Conservation (phyloP, 2,113 vertebrate species). For the Arizona elegans region DNA sequence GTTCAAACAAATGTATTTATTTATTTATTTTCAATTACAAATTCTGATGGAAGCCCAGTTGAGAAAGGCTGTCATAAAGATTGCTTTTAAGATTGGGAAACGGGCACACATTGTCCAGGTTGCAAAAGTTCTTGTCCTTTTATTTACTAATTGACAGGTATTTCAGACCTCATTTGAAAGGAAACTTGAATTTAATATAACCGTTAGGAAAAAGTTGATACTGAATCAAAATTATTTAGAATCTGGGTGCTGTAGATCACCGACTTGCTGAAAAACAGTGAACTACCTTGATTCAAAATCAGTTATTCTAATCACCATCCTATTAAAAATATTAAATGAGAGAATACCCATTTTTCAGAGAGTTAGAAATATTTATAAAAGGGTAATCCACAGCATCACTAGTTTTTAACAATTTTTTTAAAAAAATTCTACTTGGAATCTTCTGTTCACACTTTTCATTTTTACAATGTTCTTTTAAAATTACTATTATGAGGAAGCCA, state of each 20-base stretch:
- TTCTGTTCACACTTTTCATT: neutral
- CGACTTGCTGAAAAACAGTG: neutral
- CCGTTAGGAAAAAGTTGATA: neutral
- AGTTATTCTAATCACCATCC: neutral
- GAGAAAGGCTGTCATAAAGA: neutral
- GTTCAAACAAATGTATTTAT: neutral
- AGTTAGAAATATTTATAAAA: neutral
- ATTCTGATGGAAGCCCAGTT: neutral
- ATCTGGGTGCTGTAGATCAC: neutral
- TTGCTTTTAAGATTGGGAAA: neutral
- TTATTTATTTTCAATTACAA: neutral
- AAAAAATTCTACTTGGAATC: neutral
- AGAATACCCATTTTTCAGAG: neutral
- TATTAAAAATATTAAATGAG: neutral
- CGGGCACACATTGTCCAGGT: neutral
- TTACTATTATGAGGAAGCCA: neutral
- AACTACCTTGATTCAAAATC: neutral
- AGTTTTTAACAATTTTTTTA: neutral
- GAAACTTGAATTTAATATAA: neutral
- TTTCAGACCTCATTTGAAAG: neutral
- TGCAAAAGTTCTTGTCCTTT: neutral
- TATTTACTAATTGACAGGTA: neutral
- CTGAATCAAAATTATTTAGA: neutral
- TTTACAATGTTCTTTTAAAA: neutral
- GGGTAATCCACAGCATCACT: neutral